Conservation (phyloP, 2,888 invertebrate species). For the Drosophila greeni region DNA sequence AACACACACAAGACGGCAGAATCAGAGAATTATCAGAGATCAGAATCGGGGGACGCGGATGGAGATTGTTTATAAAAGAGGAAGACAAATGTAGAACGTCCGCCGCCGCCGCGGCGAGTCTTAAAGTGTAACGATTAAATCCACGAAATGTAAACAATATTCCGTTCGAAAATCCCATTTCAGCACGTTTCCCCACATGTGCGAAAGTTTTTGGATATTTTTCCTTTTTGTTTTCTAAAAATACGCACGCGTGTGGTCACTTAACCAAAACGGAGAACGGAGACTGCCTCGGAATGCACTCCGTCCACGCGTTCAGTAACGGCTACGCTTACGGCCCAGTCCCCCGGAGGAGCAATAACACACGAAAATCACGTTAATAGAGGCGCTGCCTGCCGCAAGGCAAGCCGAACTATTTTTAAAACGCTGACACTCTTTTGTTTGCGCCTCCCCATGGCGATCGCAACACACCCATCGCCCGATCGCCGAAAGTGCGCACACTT, state of each 20-base stretch:
- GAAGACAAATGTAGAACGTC: conserved; percentile 73
- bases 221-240: conserved; percentile 31
- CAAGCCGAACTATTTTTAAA: conserved; percentile 67
- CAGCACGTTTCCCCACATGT: conserved; percentile 71
- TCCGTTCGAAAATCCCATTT: conserved; percentile 57
- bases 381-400: conserved; percentile 57
- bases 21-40: conserved; percentile 68
- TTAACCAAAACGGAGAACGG: conserved; percentile 44
- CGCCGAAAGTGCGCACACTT: conserved; percentile 55
- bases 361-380: conserved; percentile 57
- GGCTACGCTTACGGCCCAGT: conserved; percentile 30
- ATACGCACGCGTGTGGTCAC: conserved; percentile 57
- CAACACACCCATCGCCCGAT: conserved; percentile 17
- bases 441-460: conserved; percentile 40
- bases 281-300: conserved; percentile 54
- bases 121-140: conserved; percentile 72
- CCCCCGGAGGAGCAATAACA: conserved; percentile 26
- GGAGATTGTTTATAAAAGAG: conserved; percentile 68
- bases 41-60: conserved; percentile 50
- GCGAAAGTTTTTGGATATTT: conserved; percentile 64
- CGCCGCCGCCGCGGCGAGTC: conserved; percentile 48
- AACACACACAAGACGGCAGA: conserved; percentile 65
- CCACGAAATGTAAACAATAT: conserved; percentile 65
- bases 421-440: conserved; percentile 70
- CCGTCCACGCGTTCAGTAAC: conserved; percentile 33